These are phyloP conservation scores for Hycleus phaleratus DNA, from an alignment of 1,140 invertebrate species.

Conservation along the genomic window DNA sequence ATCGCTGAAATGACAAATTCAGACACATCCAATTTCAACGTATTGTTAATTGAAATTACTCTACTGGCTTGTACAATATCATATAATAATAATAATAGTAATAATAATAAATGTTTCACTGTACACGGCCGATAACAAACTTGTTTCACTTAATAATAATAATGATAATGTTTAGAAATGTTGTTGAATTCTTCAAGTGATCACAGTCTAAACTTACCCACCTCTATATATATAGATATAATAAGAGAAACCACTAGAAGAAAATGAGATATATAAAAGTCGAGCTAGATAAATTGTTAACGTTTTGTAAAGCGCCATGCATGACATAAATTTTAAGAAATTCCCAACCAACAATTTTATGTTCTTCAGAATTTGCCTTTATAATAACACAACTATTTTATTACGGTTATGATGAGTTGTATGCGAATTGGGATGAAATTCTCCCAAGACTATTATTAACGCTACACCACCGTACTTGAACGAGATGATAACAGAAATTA, in stretches of 20 bases:
- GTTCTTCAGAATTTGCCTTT: slow-evolving; percentile 17
- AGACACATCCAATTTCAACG: slow-evolving; percentile 10
- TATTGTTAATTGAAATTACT: slow-evolving; percentile 27
- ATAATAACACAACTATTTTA: not conserved
- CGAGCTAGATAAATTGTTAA: slow-evolving; percentile 31
- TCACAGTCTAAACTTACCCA: slow-evolving; percentile 15
- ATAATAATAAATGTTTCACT: slow-evolving; percentile 13
- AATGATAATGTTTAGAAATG: not conserved
- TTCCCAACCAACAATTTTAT: slow-evolving; percentile 18
- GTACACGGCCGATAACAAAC: slow-evolving; percentile 20
- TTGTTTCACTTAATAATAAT: too few species aligned
- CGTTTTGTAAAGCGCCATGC: slow-evolving; percentile 26
- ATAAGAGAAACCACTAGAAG: slow-evolving; percentile 20
- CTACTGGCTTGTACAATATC: slow-evolving; percentile 13
- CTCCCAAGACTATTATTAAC: not conserved
- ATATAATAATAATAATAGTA: slow-evolving; percentile 1
- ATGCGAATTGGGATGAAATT: slow-evolving; percentile 5
- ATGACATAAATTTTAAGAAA: slow-evolving; percentile 26
- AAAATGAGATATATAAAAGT: slow-evolving; percentile 31
- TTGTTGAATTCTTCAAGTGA: slow-evolving; percentile 3
- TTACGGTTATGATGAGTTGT: slow-evolving; percentile 8
- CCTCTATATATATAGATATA: slow-evolving; percentile 2
- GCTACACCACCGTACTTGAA: slow-evolving; percentile 17
- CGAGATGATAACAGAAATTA: slow-evolving; percentile 26
- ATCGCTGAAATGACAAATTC: slow-evolving; percentile 21